These are phyloP conservation scores for Crenichthys baileyi DNA, from an alignment of 2,797 vertebrate species.

Conservation along the genomic window DNA sequence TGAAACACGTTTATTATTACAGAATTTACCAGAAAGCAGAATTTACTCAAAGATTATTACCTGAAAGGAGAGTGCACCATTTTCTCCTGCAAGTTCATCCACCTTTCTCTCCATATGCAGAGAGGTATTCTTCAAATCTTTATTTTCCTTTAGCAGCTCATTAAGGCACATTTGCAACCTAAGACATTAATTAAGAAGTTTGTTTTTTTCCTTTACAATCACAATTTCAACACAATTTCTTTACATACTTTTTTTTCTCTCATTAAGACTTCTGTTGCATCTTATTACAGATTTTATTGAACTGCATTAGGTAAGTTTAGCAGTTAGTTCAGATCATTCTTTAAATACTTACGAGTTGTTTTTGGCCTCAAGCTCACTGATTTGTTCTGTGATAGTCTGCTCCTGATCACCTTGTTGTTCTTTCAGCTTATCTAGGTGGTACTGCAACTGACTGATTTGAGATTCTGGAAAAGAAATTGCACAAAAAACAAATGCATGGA, in stretches of 20 bases:
- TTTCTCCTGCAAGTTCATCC: conserved; percentile 89
- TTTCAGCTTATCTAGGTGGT: conserved; percentile 84
- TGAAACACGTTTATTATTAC: neutral
- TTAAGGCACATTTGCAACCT: conserved; percentile 88
- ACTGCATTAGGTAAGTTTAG: neutral
- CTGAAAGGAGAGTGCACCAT: conserved; percentile 89
- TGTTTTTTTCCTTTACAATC: neutral
- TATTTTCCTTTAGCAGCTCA: conserved; percentile 87
- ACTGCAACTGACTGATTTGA: conserved; percentile 84
- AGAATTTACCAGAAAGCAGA: neutral
- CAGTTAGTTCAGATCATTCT: neutral
- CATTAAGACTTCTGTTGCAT: neutral
- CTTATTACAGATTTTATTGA: neutral
- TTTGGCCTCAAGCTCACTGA: conserved; percentile 84
- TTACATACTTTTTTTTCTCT: neutral
- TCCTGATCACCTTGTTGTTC: conserved; percentile 81
- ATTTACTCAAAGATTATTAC: conserved; percentile 60
- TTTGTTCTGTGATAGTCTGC: conserved; percentile 74
- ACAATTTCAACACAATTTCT: neutral
- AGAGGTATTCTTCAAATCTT: conserved; percentile 87
- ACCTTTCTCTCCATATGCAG: conserved; percentile 90
- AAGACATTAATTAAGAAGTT: neutral
- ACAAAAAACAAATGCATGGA: neutral
- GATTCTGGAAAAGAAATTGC: conserved; percentile 70
- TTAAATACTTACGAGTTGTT: conserved; percentile 78